Conservation (phyloP, 2,113 vertebrate genomes). For the Gymnobelideus leadbeateri region DNA sequence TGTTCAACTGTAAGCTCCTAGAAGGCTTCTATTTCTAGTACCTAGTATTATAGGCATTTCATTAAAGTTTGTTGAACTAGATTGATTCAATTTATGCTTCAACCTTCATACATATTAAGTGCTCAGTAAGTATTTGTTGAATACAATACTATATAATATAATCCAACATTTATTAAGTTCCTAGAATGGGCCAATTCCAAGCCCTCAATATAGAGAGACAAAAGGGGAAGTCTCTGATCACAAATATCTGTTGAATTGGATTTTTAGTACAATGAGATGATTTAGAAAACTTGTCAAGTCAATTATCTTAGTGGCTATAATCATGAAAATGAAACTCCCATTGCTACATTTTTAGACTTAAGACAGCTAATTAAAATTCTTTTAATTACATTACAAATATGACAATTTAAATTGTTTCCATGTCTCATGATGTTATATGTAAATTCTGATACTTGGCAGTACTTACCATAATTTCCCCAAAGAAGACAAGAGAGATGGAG, state of each 20-base stretch:
- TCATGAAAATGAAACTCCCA: not conserved
- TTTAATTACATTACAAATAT: not conserved
- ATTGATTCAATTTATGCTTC: not conserved
- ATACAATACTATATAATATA: not conserved
- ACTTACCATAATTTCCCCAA: conserved; percentile 2
- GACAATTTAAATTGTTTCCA: not conserved
- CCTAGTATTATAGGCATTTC: not conserved
- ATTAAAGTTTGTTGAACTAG: not conserved
- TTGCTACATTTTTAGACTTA: not conserved
- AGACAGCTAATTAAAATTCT: not conserved
- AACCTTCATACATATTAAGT: not conserved
- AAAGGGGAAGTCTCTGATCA: not conserved
- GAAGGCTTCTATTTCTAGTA: not conserved
- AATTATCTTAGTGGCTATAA: not conserved
- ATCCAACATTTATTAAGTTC: not conserved
- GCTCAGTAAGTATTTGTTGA: not conserved
- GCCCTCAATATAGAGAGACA: not conserved
- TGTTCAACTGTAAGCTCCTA: not conserved
- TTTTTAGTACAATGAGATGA: not conserved
- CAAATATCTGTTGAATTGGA: not conserved
- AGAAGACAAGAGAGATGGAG: conserved; percentile 40
- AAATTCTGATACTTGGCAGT: accelerated
- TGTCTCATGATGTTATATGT: not conserved
- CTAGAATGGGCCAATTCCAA: not conserved
- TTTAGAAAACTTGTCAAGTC: not conserved